Conservation (phyloP, 2,888 invertebrate genomes). For the Amblyjoppa proteus region DNA sequence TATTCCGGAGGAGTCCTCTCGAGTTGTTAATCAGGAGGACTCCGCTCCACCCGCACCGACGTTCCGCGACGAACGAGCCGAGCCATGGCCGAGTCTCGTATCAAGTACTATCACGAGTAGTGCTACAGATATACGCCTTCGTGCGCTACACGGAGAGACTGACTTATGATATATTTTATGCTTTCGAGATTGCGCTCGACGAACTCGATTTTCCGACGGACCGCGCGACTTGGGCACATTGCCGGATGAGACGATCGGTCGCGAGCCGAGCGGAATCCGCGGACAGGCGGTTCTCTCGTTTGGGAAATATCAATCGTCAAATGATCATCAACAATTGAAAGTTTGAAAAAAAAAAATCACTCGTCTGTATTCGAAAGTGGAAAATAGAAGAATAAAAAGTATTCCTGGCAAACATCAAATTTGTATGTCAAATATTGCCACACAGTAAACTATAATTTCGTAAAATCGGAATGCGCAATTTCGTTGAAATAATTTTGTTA, state of each 20-base stretch:
- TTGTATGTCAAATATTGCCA: too few species aligned
- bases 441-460: too few species aligned
- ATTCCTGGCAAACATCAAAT: too few species aligned
- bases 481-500: too few species aligned
- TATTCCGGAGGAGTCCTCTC: constrained; percentile 40
- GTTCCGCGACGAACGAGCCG: constrained; percentile 15
- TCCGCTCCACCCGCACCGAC: neutral
- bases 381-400: too few species aligned
- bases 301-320: too few species aligned
- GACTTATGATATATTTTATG: constrained; percentile 6
- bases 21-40: constrained; percentile 53
- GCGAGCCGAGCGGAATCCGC: neutral
- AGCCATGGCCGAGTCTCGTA: constrained; percentile 9
- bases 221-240: neutral
- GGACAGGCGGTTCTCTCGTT: too few species aligned
- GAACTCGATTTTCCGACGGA: neutral
- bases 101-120: constrained; percentile 26
- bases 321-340: too few species aligned
- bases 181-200: neutral
- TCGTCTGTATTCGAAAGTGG: too few species aligned
- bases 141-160: neutral
- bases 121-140: neutral
- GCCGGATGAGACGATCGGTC: neutral
- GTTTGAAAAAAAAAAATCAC: too few species aligned
- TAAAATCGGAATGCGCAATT: too few species aligned